Evolutionary conservation across 2,888 invertebrate species (phyloP).

Genomic region (Drosophila picticornis): DNA sequence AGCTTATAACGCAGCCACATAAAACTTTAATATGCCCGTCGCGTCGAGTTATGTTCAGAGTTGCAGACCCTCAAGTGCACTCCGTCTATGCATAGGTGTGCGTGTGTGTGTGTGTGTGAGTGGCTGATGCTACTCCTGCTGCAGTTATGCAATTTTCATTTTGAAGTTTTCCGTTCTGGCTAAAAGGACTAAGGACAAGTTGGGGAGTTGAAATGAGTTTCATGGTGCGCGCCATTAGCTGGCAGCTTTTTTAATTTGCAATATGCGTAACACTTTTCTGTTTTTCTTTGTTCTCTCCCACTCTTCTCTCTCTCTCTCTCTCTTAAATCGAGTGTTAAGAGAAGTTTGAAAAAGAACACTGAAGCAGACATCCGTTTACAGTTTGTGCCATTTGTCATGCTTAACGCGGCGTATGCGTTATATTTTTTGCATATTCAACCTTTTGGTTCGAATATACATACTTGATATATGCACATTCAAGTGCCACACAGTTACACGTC

Average conservation of each 20-base stretch:
- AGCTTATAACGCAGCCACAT: constrained; percentile 50
- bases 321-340: constrained; percentile 46
- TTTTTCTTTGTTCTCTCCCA: neutral
- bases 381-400: constrained; percentile 63
- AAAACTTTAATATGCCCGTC: constrained; percentile 66
- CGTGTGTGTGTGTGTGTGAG: constrained; percentile 30
- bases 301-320: neutral
- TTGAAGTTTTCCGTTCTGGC: constrained; percentile 54
- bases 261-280: constrained; percentile 33
- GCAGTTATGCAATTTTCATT: constrained; percentile 77
- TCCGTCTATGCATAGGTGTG: constrained; percentile 2
- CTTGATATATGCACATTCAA: constrained; percentile 71
- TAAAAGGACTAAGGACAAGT: constrained; percentile 15
- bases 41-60: constrained; percentile 43
- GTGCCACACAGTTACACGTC: constrained; percentile 40
- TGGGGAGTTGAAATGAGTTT: constrained; percentile 59
- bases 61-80: constrained; percentile 47
- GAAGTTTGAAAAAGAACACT: constrained; percentile 4
- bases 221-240: constrained; percentile 57
- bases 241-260: constrained; percentile 65
- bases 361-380: constrained; percentile 12
- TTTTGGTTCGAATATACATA: constrained; percentile 27
- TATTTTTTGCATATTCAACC: constrained; percentile 56
- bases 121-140: constrained; percentile 15
- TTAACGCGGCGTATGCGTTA: constrained; percentile 61